Evolutionary conservation across 2,797 vertebrate genomes (phyloP).

Genomic region (Chrosomus eos): DNA sequence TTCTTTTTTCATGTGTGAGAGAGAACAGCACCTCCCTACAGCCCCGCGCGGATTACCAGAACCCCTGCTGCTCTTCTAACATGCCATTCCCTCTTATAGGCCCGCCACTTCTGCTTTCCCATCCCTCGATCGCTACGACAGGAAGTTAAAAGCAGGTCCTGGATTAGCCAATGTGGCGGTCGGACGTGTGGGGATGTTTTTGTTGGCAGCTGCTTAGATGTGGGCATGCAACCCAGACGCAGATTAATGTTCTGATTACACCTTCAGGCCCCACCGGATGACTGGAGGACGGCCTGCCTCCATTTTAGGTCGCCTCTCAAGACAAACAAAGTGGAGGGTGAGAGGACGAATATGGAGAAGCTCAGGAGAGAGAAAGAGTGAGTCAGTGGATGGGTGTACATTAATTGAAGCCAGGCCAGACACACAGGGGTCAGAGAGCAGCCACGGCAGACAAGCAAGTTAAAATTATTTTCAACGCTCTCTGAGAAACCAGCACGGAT

Average conservation of each 20-base stretch:
- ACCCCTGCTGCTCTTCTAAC: constrained; percentile 39
- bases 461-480: constrained; percentile 9
- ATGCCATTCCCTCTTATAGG: constrained; percentile 11
- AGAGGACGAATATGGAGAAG: neutral
- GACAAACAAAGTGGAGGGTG: neutral
- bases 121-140: neutral
- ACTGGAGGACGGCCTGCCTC: neutral
- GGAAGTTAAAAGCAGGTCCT: neutral
- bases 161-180: neutral
- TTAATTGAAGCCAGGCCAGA: constrained; percentile 11
- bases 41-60: constrained; percentile 45
- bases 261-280: neutral
- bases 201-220: constrained; percentile 11
- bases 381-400: constrained; percentile 10
- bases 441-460: neutral
- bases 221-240: neutral
- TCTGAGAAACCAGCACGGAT: constrained; percentile 2
- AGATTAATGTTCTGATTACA: constrained; percentile 24
- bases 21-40: constrained; percentile 50
- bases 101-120: neutral
- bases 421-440: neutral
- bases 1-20: constrained; percentile 64
- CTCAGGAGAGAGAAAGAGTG: constrained; percentile 10
- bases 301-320: neutral
- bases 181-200: neutral